Conservation (phyloP, 2,797 vertebrate genomes). For the Aulostomus chinensis region DNA sequence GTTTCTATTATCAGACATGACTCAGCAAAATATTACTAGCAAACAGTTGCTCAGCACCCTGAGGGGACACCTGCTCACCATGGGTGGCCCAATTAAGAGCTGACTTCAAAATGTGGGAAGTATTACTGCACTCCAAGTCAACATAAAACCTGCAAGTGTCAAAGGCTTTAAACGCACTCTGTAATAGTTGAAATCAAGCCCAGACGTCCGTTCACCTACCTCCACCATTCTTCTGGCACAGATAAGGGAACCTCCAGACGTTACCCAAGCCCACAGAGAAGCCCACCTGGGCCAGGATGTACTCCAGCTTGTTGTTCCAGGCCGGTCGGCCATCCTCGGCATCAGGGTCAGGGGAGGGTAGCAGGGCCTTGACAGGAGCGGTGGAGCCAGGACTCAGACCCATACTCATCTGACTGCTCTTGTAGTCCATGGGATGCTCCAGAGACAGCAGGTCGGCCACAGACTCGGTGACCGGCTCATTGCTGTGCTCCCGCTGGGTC, state of each 20-base stretch:
- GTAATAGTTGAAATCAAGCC: neutral
- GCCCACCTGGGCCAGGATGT: slow-evolving; percentile 96
- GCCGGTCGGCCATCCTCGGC: slow-evolving; percentile 88
- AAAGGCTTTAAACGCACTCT: neutral
- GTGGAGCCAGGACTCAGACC: slow-evolving; percentile 75
- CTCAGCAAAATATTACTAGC: slow-evolving; percentile 22
- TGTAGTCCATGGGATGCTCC: slow-evolving; percentile 95
- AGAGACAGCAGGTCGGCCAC: slow-evolving; percentile 95
- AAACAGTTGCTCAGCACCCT: slow-evolving; percentile 23
- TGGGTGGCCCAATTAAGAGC: slow-evolving; percentile 20
- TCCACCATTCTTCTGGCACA: slow-evolving; percentile 98
- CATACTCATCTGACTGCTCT: slow-evolving; percentile 92
- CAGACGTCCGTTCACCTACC: slow-evolving; percentile 78
- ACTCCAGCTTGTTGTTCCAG: slow-evolving; percentile 97
- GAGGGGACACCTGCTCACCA: slow-evolving; percentile 16
- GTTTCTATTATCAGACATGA: slow-evolving; percentile 11
- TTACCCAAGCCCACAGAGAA: slow-evolving; percentile 97
- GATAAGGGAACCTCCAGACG: slow-evolving; percentile 97
- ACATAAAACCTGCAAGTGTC: neutral
- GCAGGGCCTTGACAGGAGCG: slow-evolving; percentile 73
- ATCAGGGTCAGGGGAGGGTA: slow-evolving; percentile 82
- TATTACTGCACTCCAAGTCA: slow-evolving; percentile 7
- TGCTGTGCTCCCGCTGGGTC: slow-evolving; percentile 92
- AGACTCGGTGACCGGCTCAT: slow-evolving; percentile 96
- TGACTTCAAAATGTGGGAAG: slow-evolving; percentile 6